Evolutionary conservation across 2,797 vertebrate genomes (phyloP).

Genomic region (Anguilla pacifica): DNA sequence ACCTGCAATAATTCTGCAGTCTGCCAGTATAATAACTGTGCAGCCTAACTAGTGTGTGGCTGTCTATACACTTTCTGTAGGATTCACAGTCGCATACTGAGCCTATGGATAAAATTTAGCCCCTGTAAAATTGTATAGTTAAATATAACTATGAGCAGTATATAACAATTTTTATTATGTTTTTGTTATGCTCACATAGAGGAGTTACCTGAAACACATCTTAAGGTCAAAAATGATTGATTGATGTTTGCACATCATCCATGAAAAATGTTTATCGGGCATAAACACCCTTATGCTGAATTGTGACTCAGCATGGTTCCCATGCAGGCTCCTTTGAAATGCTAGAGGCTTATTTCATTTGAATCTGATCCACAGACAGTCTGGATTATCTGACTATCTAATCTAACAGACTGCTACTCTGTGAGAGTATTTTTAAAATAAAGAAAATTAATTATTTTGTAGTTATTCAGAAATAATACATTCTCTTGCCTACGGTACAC

Average conservation of each 20-base stretch:
- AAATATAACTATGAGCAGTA: neutral
- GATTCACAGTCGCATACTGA: neutral
- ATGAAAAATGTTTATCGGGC: constrained; percentile 21
- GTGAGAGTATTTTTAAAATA: neutral
- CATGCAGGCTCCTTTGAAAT: constrained; percentile 23
- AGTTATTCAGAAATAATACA: neutral
- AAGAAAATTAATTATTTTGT: neutral
- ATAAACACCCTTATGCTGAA: neutral
- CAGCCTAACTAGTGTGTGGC: too few species aligned
- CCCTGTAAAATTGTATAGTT: neutral
- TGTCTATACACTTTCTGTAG: too few species aligned
- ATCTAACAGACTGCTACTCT: constrained; percentile 11
- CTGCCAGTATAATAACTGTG: too few species aligned
- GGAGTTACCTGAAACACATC: constrained; percentile 12
- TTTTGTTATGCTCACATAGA: neutral
- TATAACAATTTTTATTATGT: neutral
- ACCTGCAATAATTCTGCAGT: too few species aligned
- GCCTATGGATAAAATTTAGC: neutral
- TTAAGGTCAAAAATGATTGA: constrained; percentile 3
- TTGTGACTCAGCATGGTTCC: neutral
- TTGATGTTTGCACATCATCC: constrained; percentile 24
- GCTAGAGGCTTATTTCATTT: constrained; percentile 7
- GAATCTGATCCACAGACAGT: neutral
- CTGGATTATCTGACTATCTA: constrained; percentile 5
- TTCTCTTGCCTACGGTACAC: neutral